Base-by-base conservation (phyloP, 1,140 invertebrate species). In the Pseudomyrmex gracilis region DNA sequence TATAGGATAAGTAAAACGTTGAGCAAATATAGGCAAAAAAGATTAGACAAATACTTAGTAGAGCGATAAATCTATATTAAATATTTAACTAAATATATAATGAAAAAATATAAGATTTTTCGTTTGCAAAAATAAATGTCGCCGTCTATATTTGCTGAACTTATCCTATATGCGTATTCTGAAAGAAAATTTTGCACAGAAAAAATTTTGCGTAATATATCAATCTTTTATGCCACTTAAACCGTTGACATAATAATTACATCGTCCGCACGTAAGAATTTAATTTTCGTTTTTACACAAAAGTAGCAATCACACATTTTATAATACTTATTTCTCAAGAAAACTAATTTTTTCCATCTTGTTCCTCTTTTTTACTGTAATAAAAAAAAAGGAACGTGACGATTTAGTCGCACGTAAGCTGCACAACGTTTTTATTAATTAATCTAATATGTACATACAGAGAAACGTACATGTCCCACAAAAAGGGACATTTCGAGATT, bases 381-480 rank as follows among this genome's bases (percentile, higher is more conserved):
- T 34, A 34, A 34, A 34, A 34, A 34, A 34, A 49, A 7, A 61
- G 22, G 3, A 78, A 63, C 53, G 22, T 5, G 68, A 84, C 61
- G 57, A 53, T 53, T 55, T 53, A 20, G 13, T 82, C 67, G 20
- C 66, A 15, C 58, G 64, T 45, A 60, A 80, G 12, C 76, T 61
- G 70, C 74, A 78, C 73, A 66, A 85, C 74, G 34, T 24, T 51
- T 57, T 60, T 17, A n/a, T 85, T 88, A 89, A 88, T 89, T 88
- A 88, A 68, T 85, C 86, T 89, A 89, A 47, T 89, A 89, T 89
- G 57, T 89, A 89, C 86, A 89, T 45, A 67, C 53, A 51, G 80
- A 80, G 53, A 45, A 74, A 73, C 73, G 58, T 82, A 80, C 83
- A 77, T 34, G 34, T 34, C 51, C 51, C 47, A 45, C 66, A 43